phyloP scores from a whole-genome alignment of 2,113 vertebrate species.

The Sapajus apella region DNA sequence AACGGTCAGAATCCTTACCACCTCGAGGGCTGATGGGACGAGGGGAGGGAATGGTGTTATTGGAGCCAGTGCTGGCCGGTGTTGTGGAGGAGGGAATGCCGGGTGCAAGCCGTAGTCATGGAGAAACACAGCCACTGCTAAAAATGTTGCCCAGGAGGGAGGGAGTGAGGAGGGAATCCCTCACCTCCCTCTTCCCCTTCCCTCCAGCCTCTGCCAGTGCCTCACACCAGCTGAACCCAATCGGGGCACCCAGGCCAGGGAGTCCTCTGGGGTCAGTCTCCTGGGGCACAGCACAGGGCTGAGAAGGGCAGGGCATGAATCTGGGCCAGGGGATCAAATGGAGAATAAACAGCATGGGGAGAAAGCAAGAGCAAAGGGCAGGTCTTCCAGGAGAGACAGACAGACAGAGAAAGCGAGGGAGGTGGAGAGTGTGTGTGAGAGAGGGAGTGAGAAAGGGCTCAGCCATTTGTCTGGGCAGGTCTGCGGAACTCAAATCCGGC shows the following conservation, averaged over 20 bases:
- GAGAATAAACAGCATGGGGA: not conserved
- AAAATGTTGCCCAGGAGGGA: not conserved
- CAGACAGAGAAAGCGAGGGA: not conserved
- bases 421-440: not conserved
- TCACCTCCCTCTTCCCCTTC: not conserved
- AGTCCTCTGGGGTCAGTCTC: not conserved
- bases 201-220: not conserved
- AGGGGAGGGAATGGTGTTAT: not conserved
- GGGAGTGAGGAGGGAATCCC: not conserved
- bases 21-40: not conserved
- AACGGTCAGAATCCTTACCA: not conserved
- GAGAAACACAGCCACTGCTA: not conserved
- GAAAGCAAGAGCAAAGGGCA: not conserved
- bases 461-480: constrained; percentile 8
- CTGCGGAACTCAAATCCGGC: constrained; percentile 27
- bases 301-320: not conserved
- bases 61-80: not conserved
- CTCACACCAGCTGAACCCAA: not conserved
- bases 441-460: constrained; percentile 23
- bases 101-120: not conserved
- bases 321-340: not conserved
- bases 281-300: not conserved
- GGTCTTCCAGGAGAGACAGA: not conserved
- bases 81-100: not conserved
- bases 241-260: not conserved